Evolutionary conservation across 2,797 vertebrate genomes (phyloP), one percentile per base, ranked within the genome.

Genomic region (Lindbergichthys nudifrons): DNA sequence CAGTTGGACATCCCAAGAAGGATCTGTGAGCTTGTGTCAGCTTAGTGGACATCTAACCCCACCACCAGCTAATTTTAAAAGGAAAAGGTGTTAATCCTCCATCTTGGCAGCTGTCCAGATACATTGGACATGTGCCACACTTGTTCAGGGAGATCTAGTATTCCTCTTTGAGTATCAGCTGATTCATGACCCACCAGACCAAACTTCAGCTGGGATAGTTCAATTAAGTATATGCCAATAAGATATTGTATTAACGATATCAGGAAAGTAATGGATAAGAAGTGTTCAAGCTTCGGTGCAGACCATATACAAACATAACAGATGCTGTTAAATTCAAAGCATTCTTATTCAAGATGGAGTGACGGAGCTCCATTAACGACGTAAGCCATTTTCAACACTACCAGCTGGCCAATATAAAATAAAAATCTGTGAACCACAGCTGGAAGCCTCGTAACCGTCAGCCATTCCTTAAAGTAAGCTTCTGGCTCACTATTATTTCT

Each of bases 11-110:
- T 79, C 74, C 70, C 78, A 73, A 46, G 50, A 62, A 10, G 63
- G 46, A 81, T 61, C 58, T 59, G 8, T 18, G 16, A 66, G 68
- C 77, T 70, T 65, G 71, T 80, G 72, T 64, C 61, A 73, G 77
- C 79, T 80, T 73, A 80, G 70, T 53, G 69, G 81, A 86, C 79
- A 65, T 88, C 67, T 61, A 79, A 73, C 70, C 62, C 6, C 10
- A 68, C 60, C 70, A 63, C 57, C 60, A 75, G 48, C 70, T 88
- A 60, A 81, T 80, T 88, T 83, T 69, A 72, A 36, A 26, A 83
- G 77, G 63, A 79, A 89, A 84, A 89, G 80, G 86, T 84, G 87
- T 72, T 89, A 87, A 92, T 91, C 82, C 79, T 53, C 51, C 39
- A 71, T 75, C 70, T 88, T 89, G 88, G 87, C 89, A 83, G 76